These are phyloP conservation scores for Homarus gammarus DNA, from an alignment of 2,888 invertebrate species.

Conservation along the genomic window DNA sequence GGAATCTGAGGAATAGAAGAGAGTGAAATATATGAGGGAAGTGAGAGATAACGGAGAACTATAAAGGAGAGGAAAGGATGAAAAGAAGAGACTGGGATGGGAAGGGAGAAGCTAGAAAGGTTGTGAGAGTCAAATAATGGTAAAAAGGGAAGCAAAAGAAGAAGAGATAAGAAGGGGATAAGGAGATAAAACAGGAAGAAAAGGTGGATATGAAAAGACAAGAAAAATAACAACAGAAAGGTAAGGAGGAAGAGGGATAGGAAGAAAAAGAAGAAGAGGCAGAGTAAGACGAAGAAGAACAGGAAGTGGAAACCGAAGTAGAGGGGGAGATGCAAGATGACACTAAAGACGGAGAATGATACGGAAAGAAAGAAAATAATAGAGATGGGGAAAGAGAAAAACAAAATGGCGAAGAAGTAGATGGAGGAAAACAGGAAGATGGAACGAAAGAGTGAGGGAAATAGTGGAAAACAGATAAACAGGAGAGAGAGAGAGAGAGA, in stretches of 20 bases:
- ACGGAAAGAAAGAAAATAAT: neutral
- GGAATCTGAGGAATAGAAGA: constrained; percentile 6
- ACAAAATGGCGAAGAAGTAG: neutral
- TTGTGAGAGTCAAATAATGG: neutral
- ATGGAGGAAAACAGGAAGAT: neutral
- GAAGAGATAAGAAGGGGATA: no score
- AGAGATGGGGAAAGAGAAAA: constrained; percentile 12
- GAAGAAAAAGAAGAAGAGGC: constrained; percentile 25
- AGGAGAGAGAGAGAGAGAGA: neutral
- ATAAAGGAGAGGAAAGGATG: neutral
- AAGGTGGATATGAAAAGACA: no score
- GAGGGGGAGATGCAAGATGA: neutral
- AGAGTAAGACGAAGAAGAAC: constrained; percentile 19
- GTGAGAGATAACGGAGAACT: neutral
- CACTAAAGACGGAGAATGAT: neutral
- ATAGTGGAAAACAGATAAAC: neutral
- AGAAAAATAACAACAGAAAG: no score
- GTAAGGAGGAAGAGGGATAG: neutral
- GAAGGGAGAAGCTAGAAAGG: neutral
- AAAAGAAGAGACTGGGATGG: neutral
- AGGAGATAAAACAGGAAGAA: no score
- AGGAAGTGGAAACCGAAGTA: neutral
- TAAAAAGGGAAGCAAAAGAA: no score
- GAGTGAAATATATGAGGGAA: neutral
- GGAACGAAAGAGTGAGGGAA: neutral